Evolutionary conservation across 2,888 invertebrate species (phyloP), one percentile per base, ranked within the genome.

Genomic region (Melanostoma mellinum): DNA sequence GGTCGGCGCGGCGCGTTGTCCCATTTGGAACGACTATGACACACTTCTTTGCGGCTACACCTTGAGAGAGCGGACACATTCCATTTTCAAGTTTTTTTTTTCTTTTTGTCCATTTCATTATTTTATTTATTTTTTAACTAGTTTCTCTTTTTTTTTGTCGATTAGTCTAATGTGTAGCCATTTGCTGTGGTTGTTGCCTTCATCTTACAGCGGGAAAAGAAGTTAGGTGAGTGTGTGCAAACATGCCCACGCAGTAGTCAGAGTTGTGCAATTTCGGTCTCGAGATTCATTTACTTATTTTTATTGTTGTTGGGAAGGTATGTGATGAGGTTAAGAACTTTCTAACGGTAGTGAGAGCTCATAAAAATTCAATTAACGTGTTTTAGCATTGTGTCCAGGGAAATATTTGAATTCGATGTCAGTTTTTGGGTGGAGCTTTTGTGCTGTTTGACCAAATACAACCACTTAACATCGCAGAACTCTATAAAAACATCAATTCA

Each of bases 331-430:
- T n/a, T 76, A 60, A 79, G 78, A 79, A 73, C 73, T 79, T 79
- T 79, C 78, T 73, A 79, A 79, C 73, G 73, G 78, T 68, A 73
- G 67, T 73, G 67, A 73, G 60, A 73, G 67, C 67, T 73, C 60
- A 61, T 79, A 67, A 60, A 61, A 60, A 79, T 79, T 73, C 78
- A 48, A 55, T 67, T 67, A 58, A 60, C 65, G 56, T 77, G 77
- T 50, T 42, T 63, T 55, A 48, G 30, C 46, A 48, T 38, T 35
- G 35, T 56, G 56, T 56, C 6, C 0, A 20, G 20, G 20, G 20
- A 1, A 20, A 20, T 20, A 20, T 20, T 20, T 20, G 20, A 20
- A 20, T 20, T 20, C 20, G 20, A 20, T 20, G 20, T 0, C 42
- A 58, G 6, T 42, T 40, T n/a, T 40, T 33, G 8, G 32, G 32